Evolutionary conservation across 2,797 vertebrate genomes (phyloP), one percentile per base, ranked within the genome.

Genomic region (Cichlasoma orientale): DNA sequence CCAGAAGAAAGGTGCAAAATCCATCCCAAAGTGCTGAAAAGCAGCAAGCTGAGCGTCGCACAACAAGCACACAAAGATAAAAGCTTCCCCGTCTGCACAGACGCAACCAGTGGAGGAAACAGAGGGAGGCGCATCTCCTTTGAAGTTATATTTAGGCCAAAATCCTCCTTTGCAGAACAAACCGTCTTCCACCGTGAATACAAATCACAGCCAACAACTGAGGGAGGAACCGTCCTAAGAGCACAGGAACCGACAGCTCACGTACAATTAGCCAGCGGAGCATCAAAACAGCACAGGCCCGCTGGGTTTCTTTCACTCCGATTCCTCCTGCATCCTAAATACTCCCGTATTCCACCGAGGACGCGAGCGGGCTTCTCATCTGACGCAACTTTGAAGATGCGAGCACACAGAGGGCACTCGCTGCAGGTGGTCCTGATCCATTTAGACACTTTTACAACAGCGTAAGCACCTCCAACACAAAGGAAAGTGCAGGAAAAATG

Each of bases 111-210:
- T 16, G 8, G 58, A 78, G 77, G 72, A 80, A 73, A 74, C 83
- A 77, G 71, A 85, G 82, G 81, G 74, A 81, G 85, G 63, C 56
- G 25, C 79, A 5, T 53, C 84, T 82, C 29, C 82, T 92, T 91
- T 91, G 82, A 91, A 88, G 89, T 87, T 91, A 91, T 89, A 87
- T 92, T 92, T 90, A 92, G 89, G 82, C 76, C 85, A 78, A 91
- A 92, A 91, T 92, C 90, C 89, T 90, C 75, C 83, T 90, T 74
- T 88, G 73, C 86, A 74, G 83, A 90, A 87, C 83, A 85, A 85
- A 87, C 83, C 27, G 31, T 86, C 88, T 84, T 77, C 82, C 69
- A 78, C 78, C 4, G 1, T 57, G 81, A 68, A 88, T 80, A 88
- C 86, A 82, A 84, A 93, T 88, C 78, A 84, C 82, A 66, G 68